Evolutionary conservation across 2,113 vertebrate species (phyloP).

Genomic region (Anarrhichthys ocellatus): DNA sequence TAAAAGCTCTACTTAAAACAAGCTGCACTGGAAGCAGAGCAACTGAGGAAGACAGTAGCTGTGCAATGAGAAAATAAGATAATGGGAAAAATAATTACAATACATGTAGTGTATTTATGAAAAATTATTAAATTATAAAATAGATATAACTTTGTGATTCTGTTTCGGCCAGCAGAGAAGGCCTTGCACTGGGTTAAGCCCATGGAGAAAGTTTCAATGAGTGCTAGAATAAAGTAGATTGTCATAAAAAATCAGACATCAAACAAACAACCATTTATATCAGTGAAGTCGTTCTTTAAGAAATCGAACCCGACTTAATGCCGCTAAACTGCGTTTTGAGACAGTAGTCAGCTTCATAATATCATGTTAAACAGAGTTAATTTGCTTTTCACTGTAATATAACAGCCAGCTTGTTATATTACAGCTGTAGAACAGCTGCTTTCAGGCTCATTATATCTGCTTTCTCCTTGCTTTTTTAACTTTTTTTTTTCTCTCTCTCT

Average conservation of each 20-base stretch:
- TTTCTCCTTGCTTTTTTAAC: neutral
- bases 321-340: conserved; percentile 21
- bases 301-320: neutral
- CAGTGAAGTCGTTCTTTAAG: neutral
- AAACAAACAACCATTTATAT: neutral
- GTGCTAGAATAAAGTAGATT: neutral
- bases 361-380: conserved; percentile 47
- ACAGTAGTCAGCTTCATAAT: conserved; percentile 30
- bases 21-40: too few species aligned
- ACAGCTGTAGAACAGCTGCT: conserved; percentile 73
- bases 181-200: neutral
- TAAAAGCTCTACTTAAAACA: too few species aligned
- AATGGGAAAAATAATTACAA: too few species aligned
- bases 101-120: too few species aligned
- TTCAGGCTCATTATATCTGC: conserved; percentile 49
- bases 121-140: too few species aligned
- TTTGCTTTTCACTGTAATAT: conserved; percentile 60
- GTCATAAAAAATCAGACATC: neutral
- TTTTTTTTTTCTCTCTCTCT: neutral
- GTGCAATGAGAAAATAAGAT: too few species aligned
- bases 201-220: neutral
- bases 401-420: conserved; percentile 48
- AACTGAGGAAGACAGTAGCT: too few species aligned
- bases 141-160: too few species aligned
- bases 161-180: too few species aligned